Base-by-base conservation (phyloP, 2,888 invertebrate genomes). In the Lysandra coridon region DNA sequence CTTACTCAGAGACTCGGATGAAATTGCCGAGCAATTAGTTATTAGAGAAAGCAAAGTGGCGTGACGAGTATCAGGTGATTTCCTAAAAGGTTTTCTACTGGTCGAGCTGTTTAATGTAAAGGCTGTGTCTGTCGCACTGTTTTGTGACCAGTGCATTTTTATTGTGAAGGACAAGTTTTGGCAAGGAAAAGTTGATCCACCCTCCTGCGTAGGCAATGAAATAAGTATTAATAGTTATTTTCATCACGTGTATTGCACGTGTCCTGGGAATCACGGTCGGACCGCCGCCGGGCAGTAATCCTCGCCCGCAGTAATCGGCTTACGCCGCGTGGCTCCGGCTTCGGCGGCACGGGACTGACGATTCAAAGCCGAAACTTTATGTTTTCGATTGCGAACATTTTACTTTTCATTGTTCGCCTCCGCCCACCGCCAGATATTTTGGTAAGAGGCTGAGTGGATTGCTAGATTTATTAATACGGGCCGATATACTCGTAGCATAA, bases 311-410 rank as follows among this genome's bases (percentile, higher is more conserved):
- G 69, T 83, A 83, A 84, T 84, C 82, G 83, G 83, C 83, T 84
- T 81, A 74, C 60, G 69, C 80, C 82, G 80, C 83, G 82, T 83
- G 82, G 80, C 80, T 44, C 74, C 64, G 84, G 84, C 84, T 85
- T 85, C 84, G 64, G 78, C 73, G 75, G 78, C 83, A 84, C 84
- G 84, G 81, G 84, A 82, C 81, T 78, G 49, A 49, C 49, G 30
- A 73, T 53, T 73, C 30, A 12, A 53, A 73, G 37, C 57, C 40
- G 14, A 53, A 79, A 44, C 57, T 23, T 62, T 7, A 75, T 60
- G 79, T 75, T 76, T 30, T 76, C 76, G 30, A 53, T 76, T 53
- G 76, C 30, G 30, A 76, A 53, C 30, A 76, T 76, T 53, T 33
- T 76, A 0, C 17, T 76, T 23, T 53, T 76, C 33, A 30, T 53